These are phyloP conservation scores for Nesospiza acunhae DNA, from an alignment of 2,113 vertebrate genomes.

Conservation along the genomic window DNA sequence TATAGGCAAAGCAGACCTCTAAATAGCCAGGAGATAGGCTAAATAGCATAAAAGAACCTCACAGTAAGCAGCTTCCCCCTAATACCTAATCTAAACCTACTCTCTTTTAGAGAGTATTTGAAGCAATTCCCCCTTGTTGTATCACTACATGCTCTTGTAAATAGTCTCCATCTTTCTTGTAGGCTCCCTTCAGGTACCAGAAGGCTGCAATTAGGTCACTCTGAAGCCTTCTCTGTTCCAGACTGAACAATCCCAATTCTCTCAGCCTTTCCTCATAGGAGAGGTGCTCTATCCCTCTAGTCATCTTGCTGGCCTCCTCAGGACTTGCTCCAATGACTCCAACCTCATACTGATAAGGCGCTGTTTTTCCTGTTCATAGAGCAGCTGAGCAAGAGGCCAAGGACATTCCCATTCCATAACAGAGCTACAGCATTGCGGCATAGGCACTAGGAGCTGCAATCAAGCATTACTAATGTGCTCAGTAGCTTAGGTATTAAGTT, in stretches of 20 bases:
- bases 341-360: background rate
- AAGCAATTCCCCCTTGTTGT: background rate
- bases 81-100: background rate
- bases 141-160: background rate
- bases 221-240: background rate
- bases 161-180: background rate
- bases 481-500: conserved; percentile 38
- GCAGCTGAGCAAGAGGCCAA: background rate
- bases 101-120: background rate
- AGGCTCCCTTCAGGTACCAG: background rate
- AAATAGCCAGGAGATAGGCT: background rate
- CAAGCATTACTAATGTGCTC: background rate
- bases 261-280: background rate
- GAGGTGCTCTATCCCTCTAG: background rate
- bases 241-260: background rate
- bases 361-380: background rate
- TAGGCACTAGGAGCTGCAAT: background rate
- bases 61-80: background rate
- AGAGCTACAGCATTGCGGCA: background rate
- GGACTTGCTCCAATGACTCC: accelerated
- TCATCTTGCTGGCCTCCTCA: background rate
- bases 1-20: background rate
- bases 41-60: background rate
- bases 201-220: background rate
- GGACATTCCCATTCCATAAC: background rate